Percentiles rank a stretch among this genome's conserved stretches.
Conservation (phyloP, 2,113 vertebrate genomes). For the Columba livia region DNA sequence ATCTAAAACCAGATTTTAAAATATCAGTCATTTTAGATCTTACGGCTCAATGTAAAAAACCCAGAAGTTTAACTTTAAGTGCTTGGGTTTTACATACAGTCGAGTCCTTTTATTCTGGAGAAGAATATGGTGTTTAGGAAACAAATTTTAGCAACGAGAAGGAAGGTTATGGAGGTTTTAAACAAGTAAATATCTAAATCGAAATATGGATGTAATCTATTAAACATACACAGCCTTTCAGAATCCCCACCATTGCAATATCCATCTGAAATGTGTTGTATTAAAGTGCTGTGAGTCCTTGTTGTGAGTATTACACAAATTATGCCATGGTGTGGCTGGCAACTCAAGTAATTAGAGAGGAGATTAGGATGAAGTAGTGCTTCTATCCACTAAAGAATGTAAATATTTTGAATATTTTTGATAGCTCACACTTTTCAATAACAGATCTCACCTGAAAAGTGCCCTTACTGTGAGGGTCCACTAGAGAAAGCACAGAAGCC, state of each 20-base stretch:
- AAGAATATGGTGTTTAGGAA: background rate
- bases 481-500: background rate
- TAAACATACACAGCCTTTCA: background rate
- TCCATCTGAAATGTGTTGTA: background rate
- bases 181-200: background rate
- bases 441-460: conserved; percentile 41
- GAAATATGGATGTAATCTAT: background rate
- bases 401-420: conserved; percentile 72
- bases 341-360: conserved; percentile 46
- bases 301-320: background rate
- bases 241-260: background rate
- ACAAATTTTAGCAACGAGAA: background rate
- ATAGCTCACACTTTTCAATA: conserved; percentile 41
- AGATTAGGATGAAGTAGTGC: conserved; percentile 52
- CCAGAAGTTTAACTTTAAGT: background rate
- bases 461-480: background rate
- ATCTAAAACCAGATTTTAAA: background rate
- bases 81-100: background rate
- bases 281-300: background rate
- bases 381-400: conserved; percentile 57
- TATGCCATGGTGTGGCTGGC: background rate
- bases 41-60: background rate
- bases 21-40: background rate
- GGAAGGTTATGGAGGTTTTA: background rate
- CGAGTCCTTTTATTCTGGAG: background rate